Conservation (phyloP, 2,888 invertebrate genomes). For the Rhorus exstirpatorius region DNA sequence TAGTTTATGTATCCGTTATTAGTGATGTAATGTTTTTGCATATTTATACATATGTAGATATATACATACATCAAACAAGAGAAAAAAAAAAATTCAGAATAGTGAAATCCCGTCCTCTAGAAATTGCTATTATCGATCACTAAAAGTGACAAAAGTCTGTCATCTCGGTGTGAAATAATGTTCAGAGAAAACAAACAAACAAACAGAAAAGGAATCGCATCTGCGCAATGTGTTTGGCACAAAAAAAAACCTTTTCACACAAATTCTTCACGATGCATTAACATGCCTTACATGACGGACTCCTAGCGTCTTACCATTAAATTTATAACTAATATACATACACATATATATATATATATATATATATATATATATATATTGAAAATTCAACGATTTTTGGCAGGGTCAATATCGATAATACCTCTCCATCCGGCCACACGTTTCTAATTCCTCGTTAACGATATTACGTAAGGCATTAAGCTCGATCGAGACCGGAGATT, state of each 20-base stretch:
- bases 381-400: conserved; percentile 68
- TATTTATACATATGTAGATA: conserved; percentile 80
- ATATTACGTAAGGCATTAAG: conserved; percentile 69
- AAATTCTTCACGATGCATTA: conserved; percentile 53
- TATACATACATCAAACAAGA: conserved; percentile 75
- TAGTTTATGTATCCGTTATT: conserved; percentile 80
- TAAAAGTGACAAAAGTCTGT: conserved; percentile 56
- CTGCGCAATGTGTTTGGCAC: conserved; percentile 6
- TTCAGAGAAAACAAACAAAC: conserved; percentile 34
- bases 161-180: conserved; percentile 53
- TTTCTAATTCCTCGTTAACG: conserved; percentile 76
- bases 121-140: conserved; percentile 63
- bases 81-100: conserved; percentile 66
- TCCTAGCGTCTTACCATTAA: conserved; percentile 56
- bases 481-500: conserved; percentile 37
- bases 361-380: conserved; percentile 53
- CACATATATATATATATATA: no score
- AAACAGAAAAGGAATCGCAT: conserved; percentile 21
- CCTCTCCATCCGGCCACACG: conserved; percentile 80
- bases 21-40: conserved; percentile 78
- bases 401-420: conserved; percentile 76
- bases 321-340: conserved; percentile 35
- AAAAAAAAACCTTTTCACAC: conserved; percentile 28
- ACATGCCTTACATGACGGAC: conserved; percentile 57
- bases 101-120: conserved; percentile 79